Base-by-base conservation (phyloP, 1,140 invertebrate species). In the Drosophila chauvacae region DNA sequence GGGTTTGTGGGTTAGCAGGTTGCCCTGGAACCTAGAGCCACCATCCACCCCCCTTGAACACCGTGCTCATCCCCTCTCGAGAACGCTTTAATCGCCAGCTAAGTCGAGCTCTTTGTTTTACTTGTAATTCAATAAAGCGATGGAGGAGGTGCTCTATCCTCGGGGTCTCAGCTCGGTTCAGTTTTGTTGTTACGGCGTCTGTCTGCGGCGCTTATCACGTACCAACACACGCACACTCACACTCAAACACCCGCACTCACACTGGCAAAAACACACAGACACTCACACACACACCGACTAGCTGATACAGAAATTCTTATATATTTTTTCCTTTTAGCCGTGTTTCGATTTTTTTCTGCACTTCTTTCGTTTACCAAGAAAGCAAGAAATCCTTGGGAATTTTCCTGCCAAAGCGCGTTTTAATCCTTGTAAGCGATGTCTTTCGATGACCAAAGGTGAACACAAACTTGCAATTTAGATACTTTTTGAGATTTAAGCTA, bases 301-400 rank as follows among this genome's bases (percentile, higher is more conserved):
- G 83, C 74, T 88, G 85, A 90, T 88, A 88, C 86, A 88, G 85
- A 88, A 88, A 79, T 88, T 88, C 80, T 33, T 72, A 73, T 59
- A 60, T 60, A 51, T 73, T 72, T 60, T 71, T 64, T 64, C 33
- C 55, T 58, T 51, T 72, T 72, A 50, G 74, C 74, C 81, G 85
- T 88, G 78, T 81, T 88, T 88, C 85, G 85, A 88, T 88, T 88
- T 88, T 88, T 70, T 74, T 64, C 63, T 37, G 42, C 45, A 39
- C 50, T 58, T 76, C 11, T 18, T 61, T 41, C 39, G 14, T 56
- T 82, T 28, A 69, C 48, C 20, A 39, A 61, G 50, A 45, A 60
- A 45, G 35, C 42, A 51, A 44, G 20, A 47, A 44, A 65, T 77
- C 42, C 57, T 50, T 33, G 39, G 20, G 28, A 62, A 76, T 53